Base-by-base conservation (phyloP, 2,888 invertebrate genomes). In the Dromius quadrimaculatus region DNA sequence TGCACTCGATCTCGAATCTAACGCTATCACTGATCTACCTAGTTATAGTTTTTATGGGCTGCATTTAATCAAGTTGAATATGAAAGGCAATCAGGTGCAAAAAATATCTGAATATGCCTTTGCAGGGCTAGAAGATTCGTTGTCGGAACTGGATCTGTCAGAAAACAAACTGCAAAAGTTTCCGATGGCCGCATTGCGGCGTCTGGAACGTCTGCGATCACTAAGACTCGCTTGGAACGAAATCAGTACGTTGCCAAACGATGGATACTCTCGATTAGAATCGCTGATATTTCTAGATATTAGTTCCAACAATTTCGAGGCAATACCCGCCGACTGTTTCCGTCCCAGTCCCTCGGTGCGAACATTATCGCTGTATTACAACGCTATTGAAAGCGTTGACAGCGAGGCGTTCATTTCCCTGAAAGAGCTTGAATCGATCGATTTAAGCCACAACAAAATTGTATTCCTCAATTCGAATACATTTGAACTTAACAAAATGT, bases 1-100 rank as follows among this genome's bases (percentile, higher is more conserved):
- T 71, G 89, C 91, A 0, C 85, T 95, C 69, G 93, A 94, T 80
- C 86, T 95, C 72, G 93, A 93, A 79, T 90, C 92, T 74, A 96
- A 95, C 81, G 88, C 90, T 78, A 93, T 96, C 74, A 88, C 88
- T 74, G 91, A 93, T 76, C 87, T 96, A 73, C 90, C 93, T 9
- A 93, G 92, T 76, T 94, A 94, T 79, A 92, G 93, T 77, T 96
- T 97, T 83, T 92, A 92, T 78, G 94, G 94, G 8, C 85, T 96
- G 75, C 90, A 90, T 72, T 84, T 96, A 74, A 88, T 90, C 76
- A 93, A 92, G 82, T 81, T 92, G 62, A 94, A 92, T 79, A 85
- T 97, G 77, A 93, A 93, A 81, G 92, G 92, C 59, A 97, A 96
- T 81, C 87, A 89, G 74, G 86, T 97, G 76, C 88, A 89, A 74